A percentile compares a stretch with the other conserved stretches of the same genome.
These are phyloP conservation scores for Lutjanus campechanus DNA, from an alignment of 2,797 vertebrate species.

Conservation along the genomic window DNA sequence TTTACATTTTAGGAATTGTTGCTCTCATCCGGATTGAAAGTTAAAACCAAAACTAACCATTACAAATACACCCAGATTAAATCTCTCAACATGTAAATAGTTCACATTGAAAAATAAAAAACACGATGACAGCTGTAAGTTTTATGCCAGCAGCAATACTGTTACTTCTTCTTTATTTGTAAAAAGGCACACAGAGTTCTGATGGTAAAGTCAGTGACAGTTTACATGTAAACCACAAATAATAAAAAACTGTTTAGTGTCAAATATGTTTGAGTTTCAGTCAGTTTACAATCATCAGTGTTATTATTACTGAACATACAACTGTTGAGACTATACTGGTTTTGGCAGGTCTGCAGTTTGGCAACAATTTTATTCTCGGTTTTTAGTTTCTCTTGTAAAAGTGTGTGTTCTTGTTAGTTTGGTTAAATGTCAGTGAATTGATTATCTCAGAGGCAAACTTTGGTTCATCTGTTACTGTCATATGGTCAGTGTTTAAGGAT, in stretches of 20 bases:
- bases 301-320: background rate
- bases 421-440: background rate
- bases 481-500: too few relatives aligned
- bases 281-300: background rate
- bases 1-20: background rate
- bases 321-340: background rate
- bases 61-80: background rate
- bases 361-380: background rate
- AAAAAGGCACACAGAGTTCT: slow-evolving; percentile 28
- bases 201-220: slow-evolving; percentile 1
- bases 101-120: background rate
- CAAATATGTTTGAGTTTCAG: too few relatives aligned
- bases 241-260: too few relatives aligned
- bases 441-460: slow-evolving; percentile 6
- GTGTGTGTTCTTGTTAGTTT: background rate
- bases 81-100: background rate
- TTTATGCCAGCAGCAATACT: background rate
- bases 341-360: background rate
- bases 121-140: background rate
- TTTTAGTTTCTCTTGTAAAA: background rate
- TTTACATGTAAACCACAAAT: slow-evolving; percentile 10
- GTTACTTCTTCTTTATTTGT: slow-evolving; percentile 46
- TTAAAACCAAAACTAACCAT: background rate
- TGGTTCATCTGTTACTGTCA: background rate
- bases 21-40: background rate